Evolutionary conservation across 1,140 invertebrate species (phyloP), one percentile per base, ranked within the genome.

Genomic region (Atta texana): DNA sequence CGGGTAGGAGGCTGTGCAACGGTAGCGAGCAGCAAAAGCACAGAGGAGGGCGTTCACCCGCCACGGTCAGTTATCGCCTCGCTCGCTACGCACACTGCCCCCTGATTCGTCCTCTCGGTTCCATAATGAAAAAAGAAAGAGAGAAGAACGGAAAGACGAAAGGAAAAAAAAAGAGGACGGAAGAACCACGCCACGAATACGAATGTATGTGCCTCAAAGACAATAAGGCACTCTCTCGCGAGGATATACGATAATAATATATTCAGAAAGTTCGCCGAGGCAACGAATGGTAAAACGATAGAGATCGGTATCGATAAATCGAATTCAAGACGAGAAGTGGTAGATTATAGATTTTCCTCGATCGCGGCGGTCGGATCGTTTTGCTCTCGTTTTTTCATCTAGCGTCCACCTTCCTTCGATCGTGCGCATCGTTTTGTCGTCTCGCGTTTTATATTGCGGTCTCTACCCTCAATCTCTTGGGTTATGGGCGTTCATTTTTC

Each of bases 41-140:
- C 51, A 74, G 81, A 92, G 91, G 92, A 88, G 93, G 92, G 88
- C 93, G 91, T 94, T 94, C 91, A 94, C 93, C 93, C 91, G 82
- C 84, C 68, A 76, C 57, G 74, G 49, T 87, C 84, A 81, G 89
- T 90, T 91, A 91, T 91, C 89, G 78, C 80, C 74, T 86, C 44
- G 63, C 84, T 53, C 74, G 82, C 81, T 72, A 72, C 31, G 14
- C 75, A 72, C 64, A 51, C 78, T 78, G 86, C 59, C 71, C 64
- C 34, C 51, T 74, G 55, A 86, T 85, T 53, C 66, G 57, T 74
- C 81, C 87, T 68, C 61, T 61, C 31, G 75, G 64, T 72, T 34
- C 55, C 49, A 16, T 39, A 34, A 72, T 2, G 69, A 78, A 81
- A 59, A 64, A 85, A 64, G 80, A 68, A 59, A 18, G 31, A 84